Percentiles rank a stretch among this genome's conserved stretches.
Evolutionary conservation across 2,797 vertebrate genomes (phyloP).

Genomic region (Acanthurus leucopareius): DNA sequence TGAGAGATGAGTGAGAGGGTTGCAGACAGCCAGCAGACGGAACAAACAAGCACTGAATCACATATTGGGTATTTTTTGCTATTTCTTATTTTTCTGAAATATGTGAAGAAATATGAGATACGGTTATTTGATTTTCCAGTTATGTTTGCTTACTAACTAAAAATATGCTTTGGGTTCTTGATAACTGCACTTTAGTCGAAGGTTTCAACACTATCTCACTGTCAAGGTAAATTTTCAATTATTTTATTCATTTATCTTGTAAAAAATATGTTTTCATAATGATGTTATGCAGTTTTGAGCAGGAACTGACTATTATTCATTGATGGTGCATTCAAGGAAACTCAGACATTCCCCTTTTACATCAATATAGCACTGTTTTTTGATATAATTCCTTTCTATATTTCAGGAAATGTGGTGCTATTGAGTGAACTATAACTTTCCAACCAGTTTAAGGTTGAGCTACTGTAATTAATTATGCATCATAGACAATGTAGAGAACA

Average conservation of each 20-base stretch:
- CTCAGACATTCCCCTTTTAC: not conserved
- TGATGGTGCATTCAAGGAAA: not conserved
- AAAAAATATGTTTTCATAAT: not conserved
- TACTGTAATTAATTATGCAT: too few species aligned
- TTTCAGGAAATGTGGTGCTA: too few species aligned
- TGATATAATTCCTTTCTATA: too few species aligned
- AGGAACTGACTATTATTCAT: not conserved
- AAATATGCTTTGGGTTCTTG: not conserved
- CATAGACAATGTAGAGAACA: too few species aligned
- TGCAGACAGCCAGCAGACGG: not conserved
- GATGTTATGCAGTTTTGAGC: conserved; percentile 4
- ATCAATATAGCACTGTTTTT: too few species aligned
- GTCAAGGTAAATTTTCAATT: conserved; percentile 1
- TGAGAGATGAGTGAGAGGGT: conserved; percentile 3
- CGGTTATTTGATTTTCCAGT: not conserved
- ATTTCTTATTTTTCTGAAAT: not conserved
- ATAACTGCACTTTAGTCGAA: not conserved
- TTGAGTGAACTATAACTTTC: too few species aligned
- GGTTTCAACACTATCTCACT: not conserved
- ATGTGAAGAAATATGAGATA: conserved; percentile 5
- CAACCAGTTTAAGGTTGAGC: too few species aligned
- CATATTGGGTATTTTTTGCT: not conserved
- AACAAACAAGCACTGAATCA: conserved; percentile 17
- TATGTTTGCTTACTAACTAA: not conserved
- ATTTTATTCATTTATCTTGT: conserved; percentile 7